phyloP scores from a whole-genome alignment of 2,113 vertebrate genomes.

The Chelonoidis abingdonii region DNA sequence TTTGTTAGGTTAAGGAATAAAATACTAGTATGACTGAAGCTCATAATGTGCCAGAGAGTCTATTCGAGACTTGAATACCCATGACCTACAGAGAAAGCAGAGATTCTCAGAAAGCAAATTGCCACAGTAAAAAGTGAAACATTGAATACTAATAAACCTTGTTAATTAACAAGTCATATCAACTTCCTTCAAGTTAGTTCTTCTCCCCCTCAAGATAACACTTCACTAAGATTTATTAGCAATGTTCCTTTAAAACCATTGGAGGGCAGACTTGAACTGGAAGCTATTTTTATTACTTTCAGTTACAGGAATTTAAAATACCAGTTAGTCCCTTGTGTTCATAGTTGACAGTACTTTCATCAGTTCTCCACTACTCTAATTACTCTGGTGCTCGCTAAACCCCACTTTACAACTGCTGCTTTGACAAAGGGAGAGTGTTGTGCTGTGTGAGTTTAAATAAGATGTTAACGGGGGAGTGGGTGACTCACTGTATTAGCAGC shows the following conservation, averaged over 20 bases:
- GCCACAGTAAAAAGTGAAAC: background rate
- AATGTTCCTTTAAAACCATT: constrained; percentile 27
- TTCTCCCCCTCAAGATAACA: background rate
- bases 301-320: constrained; percentile 21
- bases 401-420: constrained; percentile 25
- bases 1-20: background rate
- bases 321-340: background rate
- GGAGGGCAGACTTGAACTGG: constrained; percentile 68
- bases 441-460: constrained; percentile 32
- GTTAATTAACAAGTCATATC: background rate
- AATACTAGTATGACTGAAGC: background rate
- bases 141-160: background rate
- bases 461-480: background rate
- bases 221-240: background rate
- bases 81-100: background rate
- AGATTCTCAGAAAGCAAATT: background rate
- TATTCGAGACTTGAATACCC: background rate
- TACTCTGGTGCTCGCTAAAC: constrained; percentile 40
- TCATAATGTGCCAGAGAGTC: background rate
- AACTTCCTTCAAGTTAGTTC: background rate
- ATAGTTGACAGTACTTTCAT: background rate
- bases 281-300: constrained; percentile 21
- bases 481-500: constrained; percentile 31
- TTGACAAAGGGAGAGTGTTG: constrained; percentile 41
- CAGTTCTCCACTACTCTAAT: constrained; percentile 15